A percentile compares a stretch with the other conserved stretches of the same genome.
Conservation (phyloP, 2,113 vertebrate species). For the Furnarius figulus region DNA sequence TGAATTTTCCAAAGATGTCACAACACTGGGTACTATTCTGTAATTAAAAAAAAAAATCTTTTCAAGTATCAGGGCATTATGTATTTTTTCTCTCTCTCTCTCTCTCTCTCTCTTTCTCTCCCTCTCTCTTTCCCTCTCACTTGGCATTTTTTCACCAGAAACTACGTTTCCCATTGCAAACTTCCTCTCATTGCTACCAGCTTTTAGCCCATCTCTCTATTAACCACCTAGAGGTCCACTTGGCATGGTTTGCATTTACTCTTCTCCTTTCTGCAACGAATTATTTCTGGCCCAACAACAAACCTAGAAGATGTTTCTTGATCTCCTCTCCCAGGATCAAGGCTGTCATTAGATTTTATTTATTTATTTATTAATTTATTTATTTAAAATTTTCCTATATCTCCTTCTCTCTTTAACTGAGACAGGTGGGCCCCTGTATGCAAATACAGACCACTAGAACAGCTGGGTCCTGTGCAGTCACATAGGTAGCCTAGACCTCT, state of each 20-base stretch:
- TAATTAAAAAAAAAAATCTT: conserved; percentile 35
- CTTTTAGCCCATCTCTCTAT: not conserved
- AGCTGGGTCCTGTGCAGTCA: not conserved
- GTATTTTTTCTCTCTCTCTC: conserved; percentile 30
- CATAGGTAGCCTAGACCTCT: conserved; percentile 45
- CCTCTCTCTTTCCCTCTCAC: not conserved
- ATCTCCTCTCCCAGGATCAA: not conserved
- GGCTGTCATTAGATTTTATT: not conserved
- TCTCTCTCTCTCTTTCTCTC: too few relatives aligned
- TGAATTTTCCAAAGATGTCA: conserved; percentile 9
- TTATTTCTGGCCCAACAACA: not conserved
- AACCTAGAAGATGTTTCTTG: not conserved
- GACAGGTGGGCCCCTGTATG: not conserved
- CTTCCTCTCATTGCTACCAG: not conserved
- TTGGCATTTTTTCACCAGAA: conserved; percentile 23
- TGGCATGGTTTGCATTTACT: not conserved
- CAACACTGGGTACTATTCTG: not conserved
- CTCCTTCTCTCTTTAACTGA: not conserved
- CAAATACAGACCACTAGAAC: not conserved
- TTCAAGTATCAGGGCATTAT: conserved; percentile 36
- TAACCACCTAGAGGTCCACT: not conserved
- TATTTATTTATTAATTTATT: too few relatives aligned
- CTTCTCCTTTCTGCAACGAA: not conserved
- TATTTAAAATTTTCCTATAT: not conserved
- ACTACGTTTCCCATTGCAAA: not conserved